Evolutionary conservation across 2,888 invertebrate species (phyloP), one percentile per base, ranked within the genome.

Genomic region (Prenolepis imparis): DNA sequence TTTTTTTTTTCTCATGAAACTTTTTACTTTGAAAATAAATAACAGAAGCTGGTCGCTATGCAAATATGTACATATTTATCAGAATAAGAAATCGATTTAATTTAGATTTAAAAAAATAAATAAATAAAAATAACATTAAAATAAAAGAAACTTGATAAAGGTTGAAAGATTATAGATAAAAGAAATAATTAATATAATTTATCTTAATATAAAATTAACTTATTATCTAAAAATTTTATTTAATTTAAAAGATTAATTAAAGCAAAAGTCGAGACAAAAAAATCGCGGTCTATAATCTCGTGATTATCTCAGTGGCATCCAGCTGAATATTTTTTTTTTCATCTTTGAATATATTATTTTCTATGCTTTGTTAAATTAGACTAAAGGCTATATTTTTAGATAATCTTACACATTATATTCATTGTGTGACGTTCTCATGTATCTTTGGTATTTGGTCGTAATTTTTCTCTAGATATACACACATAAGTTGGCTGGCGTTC

Each of bases 391-490:
- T 52, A 84, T 48, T 41, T 72, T 83, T 88, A 89, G 88, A 89
- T 91, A 93, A 90, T 90, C 80, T 90, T 92, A 91, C 88, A 89
- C 89, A 92, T 93, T 93, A 93, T 90, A 93, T 90, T 91, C 92
- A 91, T 90, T 88, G 88, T 90, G 92, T 93, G 92, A 94, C 90
- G 90, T 92, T 93, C 92, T 92, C 91, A 88, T 92, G 91, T 91
- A 94, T 95, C 94, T 94, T 95, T 95, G 94, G 94, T 95, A 94
- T 94, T 92, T 90, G 92, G 92, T 94, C 91, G 91, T 90, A 90
- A 93, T 93, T 93, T 91, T 88, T 86, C 88, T 91, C 88, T 91
- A 91, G 92, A 93, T 93, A 90, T 93, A 93, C 92, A 93, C 83
- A 87, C 57, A 5, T 36, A 48, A 6, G 6, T 28, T 63, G 39